Evolutionary conservation across 2,113 vertebrate genomes (phyloP).

Genomic region (Malaclemys terrapin): DNA sequence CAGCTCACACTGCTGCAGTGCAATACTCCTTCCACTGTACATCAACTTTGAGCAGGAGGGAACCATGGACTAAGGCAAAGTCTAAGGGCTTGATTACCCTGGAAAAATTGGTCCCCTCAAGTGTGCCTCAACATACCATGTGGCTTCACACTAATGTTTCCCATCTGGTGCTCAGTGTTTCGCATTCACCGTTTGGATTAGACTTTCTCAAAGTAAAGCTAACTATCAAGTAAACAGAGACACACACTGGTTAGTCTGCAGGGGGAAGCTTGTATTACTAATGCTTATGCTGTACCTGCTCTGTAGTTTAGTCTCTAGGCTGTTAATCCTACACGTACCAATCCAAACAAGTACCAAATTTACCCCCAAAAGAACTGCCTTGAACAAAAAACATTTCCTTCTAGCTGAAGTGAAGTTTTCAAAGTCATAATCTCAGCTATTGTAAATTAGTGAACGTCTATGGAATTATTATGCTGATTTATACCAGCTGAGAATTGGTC

Average conservation of each 20-base stretch:
- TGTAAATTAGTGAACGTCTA: no score
- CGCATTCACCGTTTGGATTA: fast-evolving
- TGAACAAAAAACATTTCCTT: not conserved
- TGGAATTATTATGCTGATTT: no score
- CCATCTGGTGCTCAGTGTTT: not conserved
- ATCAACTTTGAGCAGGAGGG: not conserved
- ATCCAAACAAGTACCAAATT: no score
- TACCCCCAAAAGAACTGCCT: no score
- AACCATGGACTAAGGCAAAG: fast-evolving
- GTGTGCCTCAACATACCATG: fast-evolving
- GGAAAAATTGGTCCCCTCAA: not conserved
- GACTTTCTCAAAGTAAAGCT: not conserved
- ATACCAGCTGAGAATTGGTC: not conserved
- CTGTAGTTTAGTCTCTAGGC: no score
- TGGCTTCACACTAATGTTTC: not conserved
- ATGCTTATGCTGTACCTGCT: no score
- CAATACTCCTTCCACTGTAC: not conserved
- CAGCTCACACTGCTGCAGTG: not conserved
- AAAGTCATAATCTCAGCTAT: not conserved
- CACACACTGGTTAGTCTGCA: no score
- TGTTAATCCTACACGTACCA: no score
- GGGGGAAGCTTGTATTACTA: no score
- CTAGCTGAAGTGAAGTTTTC: not conserved
- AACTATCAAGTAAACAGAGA: not conserved
- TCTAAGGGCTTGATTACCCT: not conserved